A percentile compares a stretch with the other conserved stretches of the same genome.
Evolutionary conservation across 2,888 invertebrate genomes (phyloP).

Genomic region (Apamea crenata): DNA sequence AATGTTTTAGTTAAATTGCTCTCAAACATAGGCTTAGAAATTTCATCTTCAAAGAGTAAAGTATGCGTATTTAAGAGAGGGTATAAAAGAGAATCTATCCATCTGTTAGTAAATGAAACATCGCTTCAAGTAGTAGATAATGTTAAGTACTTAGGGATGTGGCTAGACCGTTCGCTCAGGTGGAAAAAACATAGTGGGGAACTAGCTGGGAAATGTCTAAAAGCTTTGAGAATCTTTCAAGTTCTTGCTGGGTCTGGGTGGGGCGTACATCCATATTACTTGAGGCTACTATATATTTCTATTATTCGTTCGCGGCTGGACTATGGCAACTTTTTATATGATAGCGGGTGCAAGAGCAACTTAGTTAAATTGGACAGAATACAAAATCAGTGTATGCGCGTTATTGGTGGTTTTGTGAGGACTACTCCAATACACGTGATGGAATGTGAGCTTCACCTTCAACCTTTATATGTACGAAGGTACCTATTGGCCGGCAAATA

Average conservation of each 20-base stretch:
- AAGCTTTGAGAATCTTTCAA: not conserved
- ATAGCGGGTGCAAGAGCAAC: not conserved
- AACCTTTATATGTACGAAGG: not conserved
- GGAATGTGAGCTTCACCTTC: not conserved
- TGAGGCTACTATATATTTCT: not conserved
- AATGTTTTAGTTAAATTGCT: no score
- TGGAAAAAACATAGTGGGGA: not conserved
- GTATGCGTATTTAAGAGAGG: not conserved
- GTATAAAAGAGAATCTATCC: not conserved
- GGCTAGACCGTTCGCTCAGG: not conserved
- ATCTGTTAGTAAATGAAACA: not conserved
- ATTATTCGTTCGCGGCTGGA: not conserved
- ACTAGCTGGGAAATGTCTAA: not conserved
- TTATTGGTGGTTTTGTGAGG: not conserved
- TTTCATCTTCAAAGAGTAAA: not conserved
- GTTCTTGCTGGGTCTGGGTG: not conserved
- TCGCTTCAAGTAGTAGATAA: not conserved
- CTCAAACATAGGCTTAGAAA: not conserved
- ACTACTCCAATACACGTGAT: not conserved
- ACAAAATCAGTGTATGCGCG: not conserved
- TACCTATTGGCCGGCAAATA: not conserved
- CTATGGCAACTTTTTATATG: not conserved
- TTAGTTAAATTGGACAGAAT: not conserved
- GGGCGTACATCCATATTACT: not conserved
- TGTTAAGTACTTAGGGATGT: not conserved